A percentile compares a stretch with the other conserved stretches of the same genome.
Evolutionary conservation across 1,140 invertebrate species (phyloP).

Genomic region (Temnothorax curvispinosus): DNA sequence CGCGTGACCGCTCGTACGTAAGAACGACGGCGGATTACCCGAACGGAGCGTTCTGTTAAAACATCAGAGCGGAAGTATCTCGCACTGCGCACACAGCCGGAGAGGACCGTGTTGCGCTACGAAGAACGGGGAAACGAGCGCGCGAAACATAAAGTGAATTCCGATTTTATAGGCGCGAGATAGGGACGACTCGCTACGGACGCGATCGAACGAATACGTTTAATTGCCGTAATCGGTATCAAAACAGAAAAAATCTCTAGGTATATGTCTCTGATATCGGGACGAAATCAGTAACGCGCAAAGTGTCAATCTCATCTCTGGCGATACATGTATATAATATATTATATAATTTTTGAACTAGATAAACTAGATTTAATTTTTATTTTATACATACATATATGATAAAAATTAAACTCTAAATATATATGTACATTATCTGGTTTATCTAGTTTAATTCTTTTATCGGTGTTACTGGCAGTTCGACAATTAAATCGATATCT

Average conservation of each 20-base stretch:
- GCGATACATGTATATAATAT: background rate
- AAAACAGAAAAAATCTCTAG: background rate
- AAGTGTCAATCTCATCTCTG: background rate
- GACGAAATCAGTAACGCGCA: background rate
- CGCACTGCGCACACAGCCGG: no score
- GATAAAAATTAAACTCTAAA: no score
- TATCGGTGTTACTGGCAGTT: background rate
- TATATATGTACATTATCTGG: no score
- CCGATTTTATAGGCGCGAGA: constrained; percentile 16
- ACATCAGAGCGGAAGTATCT: background rate
- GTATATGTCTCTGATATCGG: background rate
- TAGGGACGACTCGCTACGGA: background rate
- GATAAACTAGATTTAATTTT: no score
- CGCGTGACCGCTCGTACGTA: constrained; percentile 42
- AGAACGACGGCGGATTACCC: constrained; percentile 6
- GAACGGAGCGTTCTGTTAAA: constrained; percentile 12
- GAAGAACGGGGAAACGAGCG: background rate
- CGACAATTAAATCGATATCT: background rate
- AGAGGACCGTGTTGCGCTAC: no score
- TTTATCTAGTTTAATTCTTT: background rate
- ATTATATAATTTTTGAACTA: background rate
- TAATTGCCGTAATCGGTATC: constrained; percentile 28
- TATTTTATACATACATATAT: no score
- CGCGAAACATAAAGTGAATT: constrained; percentile 8
- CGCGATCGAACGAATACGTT: background rate